These are phyloP conservation scores for Pogonomyrmex californicus DNA, from an alignment of 1,140 invertebrate genomes.

Conservation along the genomic window DNA sequence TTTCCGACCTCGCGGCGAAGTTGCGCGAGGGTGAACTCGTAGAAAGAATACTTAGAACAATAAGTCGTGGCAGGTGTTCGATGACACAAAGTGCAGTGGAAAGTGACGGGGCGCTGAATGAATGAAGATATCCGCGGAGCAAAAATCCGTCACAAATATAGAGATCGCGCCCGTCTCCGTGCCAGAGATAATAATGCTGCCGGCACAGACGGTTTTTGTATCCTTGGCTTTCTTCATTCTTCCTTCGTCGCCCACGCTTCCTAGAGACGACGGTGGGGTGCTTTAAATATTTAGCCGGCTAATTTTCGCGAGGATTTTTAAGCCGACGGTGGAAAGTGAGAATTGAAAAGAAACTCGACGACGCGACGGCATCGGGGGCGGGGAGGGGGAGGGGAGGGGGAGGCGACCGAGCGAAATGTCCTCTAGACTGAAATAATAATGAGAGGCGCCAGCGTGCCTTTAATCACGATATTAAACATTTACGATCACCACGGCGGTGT, in stretches of 20 bases:
- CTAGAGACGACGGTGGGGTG: conserved; percentile 67
- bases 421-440: conserved; percentile 87
- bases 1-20: neutral
- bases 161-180: conserved; percentile 80
- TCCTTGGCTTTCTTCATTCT: conserved; percentile 58
- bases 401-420: conserved; percentile 81
- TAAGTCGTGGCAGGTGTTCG: conserved; percentile 69
- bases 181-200: conserved; percentile 78
- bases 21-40: conserved; percentile 33
- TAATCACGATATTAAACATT: conserved; percentile 88
- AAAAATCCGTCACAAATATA: conserved; percentile 82
- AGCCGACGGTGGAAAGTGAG: conserved; percentile 81
- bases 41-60: conserved; percentile 65
- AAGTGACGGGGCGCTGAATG: conserved; percentile 70
- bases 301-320: conserved; percentile 85
- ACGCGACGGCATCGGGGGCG: conserved; percentile 65
- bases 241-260: conserved; percentile 57
- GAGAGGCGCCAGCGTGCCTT: conserved; percentile 84
- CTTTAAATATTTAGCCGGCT: conserved; percentile 86
- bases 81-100: conserved; percentile 66
- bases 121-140: conserved; percentile 69
- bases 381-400: conserved; percentile 33
- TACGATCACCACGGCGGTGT: conserved; percentile 83
- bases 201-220: conserved; percentile 81
- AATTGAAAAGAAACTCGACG: conserved; percentile 84